Evolutionary conservation across 2,888 invertebrate genomes (phyloP).

Genomic region (Heteromurus nitidus): DNA sequence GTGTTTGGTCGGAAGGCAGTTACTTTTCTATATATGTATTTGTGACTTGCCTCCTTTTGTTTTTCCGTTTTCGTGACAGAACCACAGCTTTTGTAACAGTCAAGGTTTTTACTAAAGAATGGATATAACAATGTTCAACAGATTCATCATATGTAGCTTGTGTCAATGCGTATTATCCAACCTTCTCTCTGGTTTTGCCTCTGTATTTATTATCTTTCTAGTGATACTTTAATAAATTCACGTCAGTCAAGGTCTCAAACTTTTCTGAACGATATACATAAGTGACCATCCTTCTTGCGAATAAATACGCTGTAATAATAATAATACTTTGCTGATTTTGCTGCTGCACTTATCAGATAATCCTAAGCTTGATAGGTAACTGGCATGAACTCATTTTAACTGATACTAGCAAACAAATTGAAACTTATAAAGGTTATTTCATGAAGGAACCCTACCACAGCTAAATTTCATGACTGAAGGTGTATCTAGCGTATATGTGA

Average conservation of each 20-base stretch:
- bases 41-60: not conserved
- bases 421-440: too few species aligned
- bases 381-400: too few species aligned
- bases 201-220: not conserved
- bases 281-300: too few species aligned
- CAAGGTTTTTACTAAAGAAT: slow-evolving; percentile 17
- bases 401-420: too few species aligned
- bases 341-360: too few species aligned
- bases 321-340: too few species aligned
- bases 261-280: not conserved
- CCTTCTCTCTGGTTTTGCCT: slow-evolving; percentile 44
- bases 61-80: slow-evolving; percentile 5
- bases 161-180: not conserved
- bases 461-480: too few species aligned
- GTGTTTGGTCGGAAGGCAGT: not conserved
- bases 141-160: not conserved
- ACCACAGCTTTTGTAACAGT: not conserved
- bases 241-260: slow-evolving; percentile 7
- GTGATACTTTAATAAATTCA: not conserved
- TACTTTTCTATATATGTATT: not conserved
- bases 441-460: too few species aligned
- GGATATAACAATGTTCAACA: too few species aligned
- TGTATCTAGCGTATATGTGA: too few species aligned
- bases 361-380: too few species aligned
- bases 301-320: too few species aligned